These are phyloP conservation scores for Thunnus albacares DNA, from an alignment of 2,797 vertebrate species.

Conservation along the genomic window DNA sequence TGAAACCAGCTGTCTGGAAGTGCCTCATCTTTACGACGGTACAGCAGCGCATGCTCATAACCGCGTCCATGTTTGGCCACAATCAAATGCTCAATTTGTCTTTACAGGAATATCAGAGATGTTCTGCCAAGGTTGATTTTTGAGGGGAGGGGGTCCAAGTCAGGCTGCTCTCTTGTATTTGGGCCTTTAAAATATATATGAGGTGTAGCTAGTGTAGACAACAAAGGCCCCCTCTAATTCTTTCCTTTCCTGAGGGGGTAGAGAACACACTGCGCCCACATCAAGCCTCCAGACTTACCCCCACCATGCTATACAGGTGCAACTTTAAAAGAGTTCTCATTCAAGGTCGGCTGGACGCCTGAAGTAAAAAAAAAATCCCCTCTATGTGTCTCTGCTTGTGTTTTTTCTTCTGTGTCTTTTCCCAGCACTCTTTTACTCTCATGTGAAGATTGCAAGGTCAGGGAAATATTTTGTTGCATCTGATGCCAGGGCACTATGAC, in stretches of 20 bases:
- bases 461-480: conserved; percentile 55
- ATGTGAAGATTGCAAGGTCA: conserved; percentile 53
- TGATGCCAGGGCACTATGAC: conserved; percentile 45
- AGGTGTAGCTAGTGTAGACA: conserved; percentile 78
- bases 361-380: conserved; percentile 51
- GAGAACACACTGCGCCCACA: conserved; percentile 68
- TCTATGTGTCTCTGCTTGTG: neutral
- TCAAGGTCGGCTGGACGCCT: conserved; percentile 52
- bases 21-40: conserved; percentile 82
- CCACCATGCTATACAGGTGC: conserved; percentile 74
- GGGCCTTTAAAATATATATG: conserved; percentile 75
- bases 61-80: conserved; percentile 74
- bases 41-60: conserved; percentile 66
- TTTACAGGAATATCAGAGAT: conserved; percentile 83
- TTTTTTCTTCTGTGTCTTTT: conserved; percentile 38
- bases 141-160: neutral
- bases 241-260: conserved; percentile 74
- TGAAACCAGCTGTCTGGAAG: conserved; percentile 91
- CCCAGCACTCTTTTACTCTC: conserved; percentile 40
- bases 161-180: conserved; percentile 56
- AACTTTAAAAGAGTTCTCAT: conserved; percentile 70
- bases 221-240: conserved; percentile 77
- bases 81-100: conserved; percentile 81
- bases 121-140: conserved; percentile 67
- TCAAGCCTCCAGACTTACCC: conserved; percentile 74